phyloP scores from a whole-genome alignment of 2,797 vertebrate species.

The Geotrypetes seraphini region DNA sequence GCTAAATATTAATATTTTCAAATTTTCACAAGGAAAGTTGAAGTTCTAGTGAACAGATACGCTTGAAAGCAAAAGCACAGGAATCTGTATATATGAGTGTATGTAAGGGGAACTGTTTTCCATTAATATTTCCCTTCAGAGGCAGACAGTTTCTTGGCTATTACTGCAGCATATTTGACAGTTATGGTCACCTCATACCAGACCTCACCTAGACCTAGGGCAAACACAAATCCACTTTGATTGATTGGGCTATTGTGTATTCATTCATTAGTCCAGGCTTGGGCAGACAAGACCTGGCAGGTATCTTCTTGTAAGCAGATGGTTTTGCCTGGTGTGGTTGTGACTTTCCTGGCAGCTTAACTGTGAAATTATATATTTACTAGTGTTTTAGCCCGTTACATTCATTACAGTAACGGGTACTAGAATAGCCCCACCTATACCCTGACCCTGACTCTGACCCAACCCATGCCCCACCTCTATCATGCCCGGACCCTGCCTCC shows the following conservation, averaged over 20 bases:
- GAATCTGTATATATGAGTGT: not conserved
- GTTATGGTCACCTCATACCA: conserved; percentile 65
- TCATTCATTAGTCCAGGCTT: conserved; percentile 67
- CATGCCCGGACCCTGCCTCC: too few relatives aligned
- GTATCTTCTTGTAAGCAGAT: conserved; percentile 59
- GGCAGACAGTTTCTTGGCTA: conserved; percentile 53
- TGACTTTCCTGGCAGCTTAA: conserved; percentile 57
- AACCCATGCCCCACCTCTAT: too few relatives aligned
- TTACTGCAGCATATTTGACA: conserved; percentile 41
- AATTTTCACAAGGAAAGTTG: too few relatives aligned
- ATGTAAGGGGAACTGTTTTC: conserved; percentile 29
- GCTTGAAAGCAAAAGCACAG: conserved; percentile 15
- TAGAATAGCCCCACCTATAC: too few relatives aligned
- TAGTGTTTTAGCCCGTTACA: too few relatives aligned
- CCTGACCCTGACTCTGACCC: too few relatives aligned
- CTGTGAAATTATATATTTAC: conserved; percentile 76
- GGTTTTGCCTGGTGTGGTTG: conserved; percentile 65
- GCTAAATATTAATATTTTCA: too few relatives aligned
- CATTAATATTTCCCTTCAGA: conserved; percentile 50
- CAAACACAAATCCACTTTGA: conserved; percentile 61
- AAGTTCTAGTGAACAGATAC: too few relatives aligned
- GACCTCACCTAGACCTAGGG: conserved; percentile 62
- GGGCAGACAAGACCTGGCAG: conserved; percentile 71
- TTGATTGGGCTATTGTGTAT: conserved; percentile 61
- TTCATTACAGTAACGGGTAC: too few relatives aligned